Conservation (phyloP, 2,888 invertebrate species). For the Diarsia brunnea region DNA sequence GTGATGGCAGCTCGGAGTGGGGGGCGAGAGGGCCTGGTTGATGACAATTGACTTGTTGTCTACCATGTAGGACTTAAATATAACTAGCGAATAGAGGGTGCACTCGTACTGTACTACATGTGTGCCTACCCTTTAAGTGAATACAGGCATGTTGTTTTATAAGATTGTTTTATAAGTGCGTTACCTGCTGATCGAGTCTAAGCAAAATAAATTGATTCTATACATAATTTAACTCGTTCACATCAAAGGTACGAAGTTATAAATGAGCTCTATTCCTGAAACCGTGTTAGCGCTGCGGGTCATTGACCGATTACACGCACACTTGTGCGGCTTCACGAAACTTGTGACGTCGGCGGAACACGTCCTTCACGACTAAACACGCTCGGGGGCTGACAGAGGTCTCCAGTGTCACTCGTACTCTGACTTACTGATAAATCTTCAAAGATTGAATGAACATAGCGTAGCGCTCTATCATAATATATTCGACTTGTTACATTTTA, state of each 20-base stretch:
- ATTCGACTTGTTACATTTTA: background rate
- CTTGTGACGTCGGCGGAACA: slow-evolving; percentile 5
- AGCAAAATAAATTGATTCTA: background rate
- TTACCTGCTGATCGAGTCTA: background rate
- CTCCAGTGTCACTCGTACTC: background rate
- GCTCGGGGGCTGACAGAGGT: background rate
- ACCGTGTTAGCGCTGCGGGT: slow-evolving; percentile 5
- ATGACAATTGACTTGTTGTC: background rate
- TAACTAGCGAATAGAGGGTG: background rate
- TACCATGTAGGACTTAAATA: background rate
- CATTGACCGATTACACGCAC: slow-evolving; percentile 48
- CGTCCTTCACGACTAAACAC: slow-evolving; percentile 3
- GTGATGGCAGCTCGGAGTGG: background rate
- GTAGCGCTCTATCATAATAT: background rate
- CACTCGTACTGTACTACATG: background rate
- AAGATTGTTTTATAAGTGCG: background rate
- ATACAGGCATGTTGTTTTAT: background rate
- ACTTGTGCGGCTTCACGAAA: slow-evolving; percentile 1
- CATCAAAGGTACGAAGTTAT: slow-evolving; percentile 14
- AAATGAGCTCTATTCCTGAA: slow-evolving; percentile 36
- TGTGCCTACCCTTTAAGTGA: background rate
- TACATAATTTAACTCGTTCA: slow-evolving; percentile 20
- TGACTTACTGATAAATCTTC: background rate
- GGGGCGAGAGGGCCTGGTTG: background rate
- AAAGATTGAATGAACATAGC: background rate